phyloP scores from a whole-genome alignment of 2,797 vertebrate species.

The Novumbra hubbsi region DNA sequence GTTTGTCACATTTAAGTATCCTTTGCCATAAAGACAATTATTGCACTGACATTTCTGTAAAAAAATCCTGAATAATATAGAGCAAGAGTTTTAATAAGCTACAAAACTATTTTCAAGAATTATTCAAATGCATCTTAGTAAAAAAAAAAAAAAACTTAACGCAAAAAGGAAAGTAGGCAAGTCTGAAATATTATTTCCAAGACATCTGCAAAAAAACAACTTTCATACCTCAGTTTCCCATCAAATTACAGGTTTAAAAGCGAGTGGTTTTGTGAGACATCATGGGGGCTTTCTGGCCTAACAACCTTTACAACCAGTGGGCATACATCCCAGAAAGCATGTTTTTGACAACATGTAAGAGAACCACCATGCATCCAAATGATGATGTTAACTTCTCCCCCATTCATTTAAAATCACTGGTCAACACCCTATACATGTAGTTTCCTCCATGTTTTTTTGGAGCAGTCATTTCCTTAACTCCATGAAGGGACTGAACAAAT shows the following conservation, averaged over 20 bases:
- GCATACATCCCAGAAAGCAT: too few species aligned
- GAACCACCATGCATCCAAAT: neutral
- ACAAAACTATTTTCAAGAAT: slow-evolving; percentile 26
- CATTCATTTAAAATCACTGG: neutral
- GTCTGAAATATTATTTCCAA: slow-evolving; percentile 15
- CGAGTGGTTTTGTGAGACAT: too few species aligned
- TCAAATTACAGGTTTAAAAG: too few species aligned
- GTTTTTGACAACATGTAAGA: neutral
- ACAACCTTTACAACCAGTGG: neutral
- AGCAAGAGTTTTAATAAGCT: slow-evolving; percentile 26
- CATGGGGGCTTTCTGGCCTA: too few species aligned
- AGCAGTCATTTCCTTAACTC: neutral
- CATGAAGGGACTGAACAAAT: neutral
- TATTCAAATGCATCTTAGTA: slow-evolving; percentile 34
- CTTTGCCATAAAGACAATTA: slow-evolving; percentile 39
- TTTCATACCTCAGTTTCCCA: slow-evolving; percentile 3
- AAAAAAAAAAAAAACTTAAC: slow-evolving; percentile 28
- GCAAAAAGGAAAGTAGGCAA: slow-evolving; percentile 25
- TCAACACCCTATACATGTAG: neutral
- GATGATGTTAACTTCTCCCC: neutral
- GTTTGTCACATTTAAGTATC: slow-evolving; percentile 43
- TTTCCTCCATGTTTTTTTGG: neutral
- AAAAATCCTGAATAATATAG: slow-evolving; percentile 32
- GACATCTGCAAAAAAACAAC: slow-evolving; percentile 9
- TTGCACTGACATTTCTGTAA: slow-evolving; percentile 45